A percentile compares a stretch with the other conserved stretches of the same genome.
Conservation (phyloP, 2,888 invertebrate species). For the Rhingia rostrata region DNA sequence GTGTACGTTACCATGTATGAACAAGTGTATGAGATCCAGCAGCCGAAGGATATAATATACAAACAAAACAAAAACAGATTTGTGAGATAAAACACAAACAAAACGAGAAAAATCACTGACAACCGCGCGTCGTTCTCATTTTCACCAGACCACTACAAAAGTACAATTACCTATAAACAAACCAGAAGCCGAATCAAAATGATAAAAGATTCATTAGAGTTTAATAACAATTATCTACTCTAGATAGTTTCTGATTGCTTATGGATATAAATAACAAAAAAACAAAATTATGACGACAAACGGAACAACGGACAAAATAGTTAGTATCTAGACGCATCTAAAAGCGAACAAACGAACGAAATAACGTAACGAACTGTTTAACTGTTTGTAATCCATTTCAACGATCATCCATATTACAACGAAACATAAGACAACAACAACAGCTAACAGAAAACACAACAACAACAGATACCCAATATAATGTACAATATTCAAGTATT, state of each 20-base stretch:
- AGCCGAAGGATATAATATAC: slow-evolving; percentile 40
- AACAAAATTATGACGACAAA: slow-evolving; percentile 24
- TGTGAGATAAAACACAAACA: slow-evolving; percentile 22
- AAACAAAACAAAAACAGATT: slow-evolving; percentile 10
- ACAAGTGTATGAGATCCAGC: slow-evolving; percentile 39
- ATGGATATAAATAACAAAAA: slow-evolving; percentile 37
- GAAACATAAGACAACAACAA: slow-evolving; percentile 45
- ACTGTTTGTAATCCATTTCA: slow-evolving; percentile 62
- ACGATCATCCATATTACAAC: slow-evolving; percentile 35
- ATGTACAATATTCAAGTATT: slow-evolving; percentile 54
- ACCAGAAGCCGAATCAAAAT: slow-evolving; percentile 52
- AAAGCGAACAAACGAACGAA: slow-evolving; percentile 31
- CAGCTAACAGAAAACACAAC: slow-evolving; percentile 37
- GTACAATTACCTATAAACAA: slow-evolving; percentile 46
- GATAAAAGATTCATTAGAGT: slow-evolving; percentile 55
- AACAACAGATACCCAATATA: slow-evolving; percentile 40
- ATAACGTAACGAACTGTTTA: slow-evolving; percentile 59
- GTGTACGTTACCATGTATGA: slow-evolving; percentile 29
- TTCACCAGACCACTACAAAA: slow-evolving; percentile 23
- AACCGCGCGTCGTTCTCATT: slow-evolving; percentile 48
- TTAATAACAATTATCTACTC: slow-evolving; percentile 40
- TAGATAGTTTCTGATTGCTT: slow-evolving; percentile 45
- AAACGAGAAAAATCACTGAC: slow-evolving; percentile 39
- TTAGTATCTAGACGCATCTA: slow-evolving; percentile 36
- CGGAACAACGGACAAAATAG: slow-evolving; percentile 5